Conservation (phyloP, 2,113 vertebrate species). For the Eretmochelys imbricata region DNA sequence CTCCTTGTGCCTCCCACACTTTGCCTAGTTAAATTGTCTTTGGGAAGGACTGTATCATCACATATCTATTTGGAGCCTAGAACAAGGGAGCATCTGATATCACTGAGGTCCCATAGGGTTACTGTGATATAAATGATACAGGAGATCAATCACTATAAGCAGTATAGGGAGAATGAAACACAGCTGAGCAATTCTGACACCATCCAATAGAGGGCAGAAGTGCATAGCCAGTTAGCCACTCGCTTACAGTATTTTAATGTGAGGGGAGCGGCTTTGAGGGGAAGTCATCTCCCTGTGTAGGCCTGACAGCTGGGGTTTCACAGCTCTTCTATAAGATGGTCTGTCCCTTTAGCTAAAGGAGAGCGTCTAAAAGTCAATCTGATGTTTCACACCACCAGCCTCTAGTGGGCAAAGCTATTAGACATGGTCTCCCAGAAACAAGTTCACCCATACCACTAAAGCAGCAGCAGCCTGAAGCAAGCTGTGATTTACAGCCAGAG, state of each 20-base stretch:
- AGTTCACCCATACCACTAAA: neutral
- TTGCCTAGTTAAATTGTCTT: neutral
- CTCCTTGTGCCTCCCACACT: rapidly evolving
- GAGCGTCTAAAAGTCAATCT: rapidly evolving
- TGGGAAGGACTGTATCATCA: neutral
- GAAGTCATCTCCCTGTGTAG: neutral
- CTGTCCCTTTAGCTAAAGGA: neutral
- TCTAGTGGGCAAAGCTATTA: neutral
- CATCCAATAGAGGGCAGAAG: neutral
- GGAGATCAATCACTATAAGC: neutral
- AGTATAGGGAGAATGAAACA: neutral
- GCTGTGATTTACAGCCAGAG: neutral
- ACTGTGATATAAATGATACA: neutral
- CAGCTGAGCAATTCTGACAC: neutral
- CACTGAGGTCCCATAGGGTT: neutral
- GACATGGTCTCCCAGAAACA: neutral
- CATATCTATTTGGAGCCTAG: neutral
- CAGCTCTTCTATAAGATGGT: neutral
- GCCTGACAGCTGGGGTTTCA: neutral
- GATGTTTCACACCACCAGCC: neutral
- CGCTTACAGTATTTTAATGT: neutral
- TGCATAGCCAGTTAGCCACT: neutral
- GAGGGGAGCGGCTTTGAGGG: neutral
- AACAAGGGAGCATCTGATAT: neutral
- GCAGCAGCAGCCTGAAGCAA: conserved; percentile 11